These are phyloP conservation scores for Xenopus petersii DNA, from an alignment of 2,797 vertebrate genomes.

Conservation along the genomic window DNA sequence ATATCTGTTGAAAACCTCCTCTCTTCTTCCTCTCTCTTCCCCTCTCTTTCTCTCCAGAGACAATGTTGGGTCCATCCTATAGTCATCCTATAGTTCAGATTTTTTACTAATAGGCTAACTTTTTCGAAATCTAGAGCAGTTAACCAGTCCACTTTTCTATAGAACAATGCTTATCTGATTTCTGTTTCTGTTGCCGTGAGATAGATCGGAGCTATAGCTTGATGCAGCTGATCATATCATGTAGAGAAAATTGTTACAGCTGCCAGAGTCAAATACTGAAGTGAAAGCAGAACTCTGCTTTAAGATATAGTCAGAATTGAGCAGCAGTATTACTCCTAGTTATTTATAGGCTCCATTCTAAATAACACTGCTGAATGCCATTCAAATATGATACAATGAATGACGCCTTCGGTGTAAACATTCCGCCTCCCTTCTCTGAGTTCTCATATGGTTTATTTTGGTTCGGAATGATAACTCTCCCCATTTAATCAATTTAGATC, in stretches of 20 bases:
- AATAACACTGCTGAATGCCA: constrained; percentile 13
- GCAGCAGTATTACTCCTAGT: not conserved
- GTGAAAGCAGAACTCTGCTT: constrained; percentile 28
- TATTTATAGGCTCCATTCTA: constrained; percentile 35
- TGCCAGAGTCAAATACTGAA: constrained; percentile 14
- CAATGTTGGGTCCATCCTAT: too few species aligned
- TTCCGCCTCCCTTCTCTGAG: constrained; percentile 4
- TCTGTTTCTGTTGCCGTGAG: constrained; percentile 19
- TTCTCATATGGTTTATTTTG: constrained; percentile 17
- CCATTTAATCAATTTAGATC: not conserved
- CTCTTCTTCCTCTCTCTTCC: too few species aligned
- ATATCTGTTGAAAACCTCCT: too few species aligned
- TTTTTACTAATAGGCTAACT: constrained; percentile 17
- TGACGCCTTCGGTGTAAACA: constrained; percentile 18
- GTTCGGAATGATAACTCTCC: not conserved
- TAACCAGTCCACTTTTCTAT: constrained; percentile 34
- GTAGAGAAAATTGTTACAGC: constrained; percentile 43
- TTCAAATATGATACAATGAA: constrained; percentile 11
- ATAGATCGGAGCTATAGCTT: constrained; percentile 33
- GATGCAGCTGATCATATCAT: constrained; percentile 37
- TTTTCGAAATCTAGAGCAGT: not conserved
- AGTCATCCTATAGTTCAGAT: too few species aligned
- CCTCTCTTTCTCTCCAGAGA: too few species aligned
- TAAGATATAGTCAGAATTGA: constrained; percentile 25
- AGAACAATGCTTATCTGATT: constrained; percentile 35